Conservation (phyloP, 2,797 vertebrate species). For the Sebastes elongatus region DNA sequence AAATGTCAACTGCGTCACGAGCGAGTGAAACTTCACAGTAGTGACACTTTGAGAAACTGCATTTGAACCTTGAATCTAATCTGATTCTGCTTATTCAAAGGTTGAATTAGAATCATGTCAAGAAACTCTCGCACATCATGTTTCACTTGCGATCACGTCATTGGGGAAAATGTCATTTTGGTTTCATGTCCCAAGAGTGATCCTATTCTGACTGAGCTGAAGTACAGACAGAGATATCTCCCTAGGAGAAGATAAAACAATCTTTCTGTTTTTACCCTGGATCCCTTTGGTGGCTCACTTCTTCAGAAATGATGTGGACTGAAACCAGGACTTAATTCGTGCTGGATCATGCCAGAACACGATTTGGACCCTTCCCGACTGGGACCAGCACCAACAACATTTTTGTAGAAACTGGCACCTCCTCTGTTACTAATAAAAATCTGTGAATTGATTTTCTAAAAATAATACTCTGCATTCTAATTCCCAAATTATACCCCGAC, state of each 20-base stretch:
- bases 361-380: background rate
- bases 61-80: background rate
- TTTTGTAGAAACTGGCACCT: conserved; percentile 13
- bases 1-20: conserved; percentile 13
- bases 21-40: conserved; percentile 1
- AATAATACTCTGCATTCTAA: background rate
- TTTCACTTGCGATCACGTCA: background rate
- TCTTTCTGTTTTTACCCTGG: background rate
- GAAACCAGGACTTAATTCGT: background rate
- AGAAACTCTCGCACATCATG: background rate
- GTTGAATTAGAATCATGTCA: background rate
- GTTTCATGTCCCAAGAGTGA: background rate
- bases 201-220: background rate
- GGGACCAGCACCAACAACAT: background rate
- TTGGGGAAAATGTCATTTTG: background rate
- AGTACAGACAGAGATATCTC: background rate
- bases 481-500: conserved; percentile 7
- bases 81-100: background rate
- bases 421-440: conserved; percentile 9
- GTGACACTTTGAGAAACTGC: background rate
- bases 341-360: background rate
- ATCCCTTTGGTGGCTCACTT: background rate
- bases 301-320: background rate
- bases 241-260: background rate
- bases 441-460: conserved; percentile 6